Base-by-base conservation (phyloP, 2,888 invertebrate species). In the Drosophila barbarae region DNA sequence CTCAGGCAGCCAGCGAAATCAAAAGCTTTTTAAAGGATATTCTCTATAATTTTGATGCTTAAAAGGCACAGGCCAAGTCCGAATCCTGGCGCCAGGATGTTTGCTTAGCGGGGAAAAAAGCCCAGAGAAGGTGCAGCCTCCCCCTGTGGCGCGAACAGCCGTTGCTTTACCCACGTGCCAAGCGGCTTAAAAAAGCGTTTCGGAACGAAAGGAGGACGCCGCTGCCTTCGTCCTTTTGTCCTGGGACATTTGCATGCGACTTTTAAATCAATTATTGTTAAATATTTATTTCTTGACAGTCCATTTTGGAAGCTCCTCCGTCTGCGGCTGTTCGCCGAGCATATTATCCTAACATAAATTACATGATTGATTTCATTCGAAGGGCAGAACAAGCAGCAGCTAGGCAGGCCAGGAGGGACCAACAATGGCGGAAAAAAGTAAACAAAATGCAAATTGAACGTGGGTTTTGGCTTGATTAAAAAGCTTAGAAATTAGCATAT, bases 351-450 rank as follows among this genome's bases (percentile, higher is more conserved):
- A 84, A 85, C 85, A 81, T 85, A 85, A 87, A 86, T 87, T 87
- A 87, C 86, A 85, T 87, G 86, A 87, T 87, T 87, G 87, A 87
- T 87, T 87, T 81, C 84, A 76, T 77, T 76, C 76, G 75, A 76
- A 71, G 67, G 69, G 64, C 72, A 71, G 57, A 51, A 60, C 18
- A 26, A 42, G 42, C 35, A 44, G 26, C 42, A 18, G 36, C 26
- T 47, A 59, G 42, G 39, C 41, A 59, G 42, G 39, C 41, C 46
- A 23, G 38, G 49, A 23, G 38, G 49, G 3, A 39, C n/a, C 52
- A 41, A 72, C 64, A 41, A 67, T 58, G 18, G 18, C 18, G 46
- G 58, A 58, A 67, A 61, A 63, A 80, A 69, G 85, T 77, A 82
- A 82, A 82, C 82, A 82, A 83, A 75, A 82, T 82, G 82, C 77